These are phyloP conservation scores for Ennomos erosarius DNA, from an alignment of 2,888 invertebrate species.

Conservation along the genomic window DNA sequence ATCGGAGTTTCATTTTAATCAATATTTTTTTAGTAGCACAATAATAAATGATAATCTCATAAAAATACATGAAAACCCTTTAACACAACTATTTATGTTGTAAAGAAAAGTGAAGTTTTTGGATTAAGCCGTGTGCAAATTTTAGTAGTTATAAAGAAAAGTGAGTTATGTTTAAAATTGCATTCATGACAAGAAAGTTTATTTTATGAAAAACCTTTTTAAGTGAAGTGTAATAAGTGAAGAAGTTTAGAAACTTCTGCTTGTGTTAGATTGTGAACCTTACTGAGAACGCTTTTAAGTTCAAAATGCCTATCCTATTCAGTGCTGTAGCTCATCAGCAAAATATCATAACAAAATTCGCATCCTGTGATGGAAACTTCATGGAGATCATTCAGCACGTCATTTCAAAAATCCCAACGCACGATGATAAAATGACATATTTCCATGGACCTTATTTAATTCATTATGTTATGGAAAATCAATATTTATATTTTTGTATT, in stretches of 20 bases:
- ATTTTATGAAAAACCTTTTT: no score
- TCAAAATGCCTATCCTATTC: conserved; percentile 94
- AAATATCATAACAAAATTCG: conserved; percentile 92
- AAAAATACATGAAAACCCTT: no score
- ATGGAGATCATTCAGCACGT: conserved; percentile 95
- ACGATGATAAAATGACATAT: conserved; percentile 95
- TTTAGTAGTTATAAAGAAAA: no score
- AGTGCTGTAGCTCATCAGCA: conserved; percentile 93
- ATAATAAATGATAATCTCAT: no score
- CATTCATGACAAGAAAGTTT: no score
- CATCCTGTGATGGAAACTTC: conserved; percentile 96
- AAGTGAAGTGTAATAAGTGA: no score
- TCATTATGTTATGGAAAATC: conserved; percentile 93
- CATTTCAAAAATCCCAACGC: conserved; percentile 90
- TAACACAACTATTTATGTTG: no score
- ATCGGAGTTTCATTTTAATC: conserved; percentile 5
- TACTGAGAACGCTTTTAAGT: not conserved
- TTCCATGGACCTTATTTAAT: conserved; percentile 87
- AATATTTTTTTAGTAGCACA: conserved; percentile 12
- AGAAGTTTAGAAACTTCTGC: no score
- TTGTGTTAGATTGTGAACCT: no score
- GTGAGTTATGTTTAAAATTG: no score
- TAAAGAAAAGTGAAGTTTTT: no score
- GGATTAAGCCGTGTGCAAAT: no score
- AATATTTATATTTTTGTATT: conserved; percentile 95